Base-by-base conservation (phyloP, 2,797 vertebrate species). In the Macrochelys suwanniensis region DNA sequence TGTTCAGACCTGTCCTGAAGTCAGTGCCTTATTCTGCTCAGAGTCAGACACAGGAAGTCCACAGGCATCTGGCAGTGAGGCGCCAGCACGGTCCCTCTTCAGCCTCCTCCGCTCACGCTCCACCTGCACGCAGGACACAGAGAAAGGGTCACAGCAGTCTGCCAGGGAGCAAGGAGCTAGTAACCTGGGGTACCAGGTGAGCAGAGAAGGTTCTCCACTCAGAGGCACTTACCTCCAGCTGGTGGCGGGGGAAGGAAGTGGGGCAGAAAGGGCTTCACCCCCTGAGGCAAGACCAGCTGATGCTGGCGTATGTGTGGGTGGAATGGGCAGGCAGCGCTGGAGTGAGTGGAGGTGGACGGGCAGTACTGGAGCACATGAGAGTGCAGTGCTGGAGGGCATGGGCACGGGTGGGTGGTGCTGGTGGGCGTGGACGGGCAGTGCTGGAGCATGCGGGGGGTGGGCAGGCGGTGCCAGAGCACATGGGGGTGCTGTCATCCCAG, bases 81-180 rank as follows among this genome's bases (percentile, higher is more conserved):
- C 33, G 80, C 57, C 91, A 10, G 81, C n/a, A 33, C 19, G 85
- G 7, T 57, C 68, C 61, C 90, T 98, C 95, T 97, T 98, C 89
- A 98, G 92, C 21, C 87, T 98, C 93, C 97, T 98, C 76, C 98
- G 93, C 57, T 98, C 98, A 82, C 81, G 42, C 74, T 98, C 98
- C 77, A 98, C 97, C 98, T 98, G 94, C 77, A 54, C 0, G 8
- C 7, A 77, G 33, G 82, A 86, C 7, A 59, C 57, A 86, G 47
- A 80, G 80, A 56, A 93, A 17, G 49, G 31, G 50, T 90, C 51
- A 92, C 23, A 89, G 87, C 80, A 45, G 90, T 9, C 65, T 76
- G 54, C 13, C 61, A 79, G 23, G 65, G 51, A 21, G 23, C 33
- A 21, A 51, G 51, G 9, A 82, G 56, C 45, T 57, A 42, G 80